Percentiles rank a stretch among this genome's conserved stretches.
These are phyloP conservation scores for Leucoraja ocellata DNA, from an alignment of 2,797 vertebrate genomes.

Conservation along the genomic window DNA sequence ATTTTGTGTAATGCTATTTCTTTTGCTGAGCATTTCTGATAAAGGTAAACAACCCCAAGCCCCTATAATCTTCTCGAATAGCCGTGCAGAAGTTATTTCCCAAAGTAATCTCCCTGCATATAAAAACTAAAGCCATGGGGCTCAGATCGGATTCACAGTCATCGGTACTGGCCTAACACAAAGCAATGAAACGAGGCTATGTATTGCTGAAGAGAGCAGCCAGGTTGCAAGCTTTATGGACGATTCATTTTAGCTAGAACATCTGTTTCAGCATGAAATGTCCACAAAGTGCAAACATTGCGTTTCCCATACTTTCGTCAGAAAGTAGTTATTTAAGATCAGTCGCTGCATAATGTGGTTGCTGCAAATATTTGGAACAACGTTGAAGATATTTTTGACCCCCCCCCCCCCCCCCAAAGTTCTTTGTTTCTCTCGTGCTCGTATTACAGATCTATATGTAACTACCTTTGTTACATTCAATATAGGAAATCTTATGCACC, in stretches of 20 bases:
- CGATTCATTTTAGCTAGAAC: background rate
- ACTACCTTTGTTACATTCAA: background rate
- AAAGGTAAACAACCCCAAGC: background rate
- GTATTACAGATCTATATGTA: background rate
- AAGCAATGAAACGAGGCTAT: conserved; percentile 7
- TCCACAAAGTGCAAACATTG: background rate
- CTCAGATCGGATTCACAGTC: background rate
- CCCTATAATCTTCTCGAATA: background rate
- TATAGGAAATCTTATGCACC: background rate
- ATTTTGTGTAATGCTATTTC: background rate
- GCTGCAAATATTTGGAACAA: background rate
- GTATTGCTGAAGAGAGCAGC: background rate
- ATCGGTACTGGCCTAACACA: background rate
- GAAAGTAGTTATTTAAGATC: background rate
- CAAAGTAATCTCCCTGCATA: background rate
- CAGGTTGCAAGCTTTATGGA: background rate
- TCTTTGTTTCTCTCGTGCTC: too few relatives aligned
- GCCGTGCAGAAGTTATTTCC: background rate
- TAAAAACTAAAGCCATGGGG: background rate
- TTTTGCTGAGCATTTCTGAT: background rate
- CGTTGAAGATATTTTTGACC: background rate
- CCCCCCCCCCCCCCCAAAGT: background rate
- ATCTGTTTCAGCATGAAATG: background rate
- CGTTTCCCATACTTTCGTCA: background rate
- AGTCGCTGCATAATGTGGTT: background rate